These are phyloP conservation scores for Lasius platythorax DNA, from an alignment of 2,888 invertebrate species.

Conservation along the genomic window DNA sequence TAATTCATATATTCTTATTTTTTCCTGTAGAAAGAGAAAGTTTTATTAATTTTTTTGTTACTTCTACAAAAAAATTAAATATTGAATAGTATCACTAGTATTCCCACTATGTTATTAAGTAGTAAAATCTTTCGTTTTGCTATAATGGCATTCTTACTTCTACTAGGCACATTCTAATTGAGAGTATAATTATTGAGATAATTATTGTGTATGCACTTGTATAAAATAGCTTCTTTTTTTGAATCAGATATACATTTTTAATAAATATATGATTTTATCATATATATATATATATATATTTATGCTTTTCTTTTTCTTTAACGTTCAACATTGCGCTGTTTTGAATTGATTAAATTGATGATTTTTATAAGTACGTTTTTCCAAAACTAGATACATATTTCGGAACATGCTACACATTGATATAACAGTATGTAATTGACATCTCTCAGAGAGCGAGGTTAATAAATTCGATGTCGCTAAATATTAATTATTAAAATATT, in stretches of 20 bases:
- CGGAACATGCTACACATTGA: background rate
- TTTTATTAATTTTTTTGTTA: background rate
- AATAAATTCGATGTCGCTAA: background rate
- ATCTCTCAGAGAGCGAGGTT: background rate
- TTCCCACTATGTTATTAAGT: background rate
- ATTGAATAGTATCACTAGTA: background rate
- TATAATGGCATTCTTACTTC: background rate
- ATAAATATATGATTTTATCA: constrained; percentile 4
- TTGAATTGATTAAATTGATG: background rate
- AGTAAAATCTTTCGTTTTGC: background rate
- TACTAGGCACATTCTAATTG: constrained; percentile 34
- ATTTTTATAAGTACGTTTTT: constrained; percentile 34
- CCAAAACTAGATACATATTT: constrained; percentile 20
- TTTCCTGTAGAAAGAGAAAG: background rate
- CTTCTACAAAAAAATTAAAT: background rate
- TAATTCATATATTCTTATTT: constrained; percentile 6
- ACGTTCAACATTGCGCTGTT: background rate
- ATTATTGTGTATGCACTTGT: background rate
- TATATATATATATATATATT: background rate
- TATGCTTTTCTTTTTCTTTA: background rate
- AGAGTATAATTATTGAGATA: background rate
- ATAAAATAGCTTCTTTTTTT: background rate
- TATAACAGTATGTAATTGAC: constrained; percentile 7
- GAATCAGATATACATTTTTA: background rate
- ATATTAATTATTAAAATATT: background rate